These are phyloP conservation scores for Onthophagus sagittarius DNA, from an alignment of 2,888 invertebrate species.

Conservation along the genomic window DNA sequence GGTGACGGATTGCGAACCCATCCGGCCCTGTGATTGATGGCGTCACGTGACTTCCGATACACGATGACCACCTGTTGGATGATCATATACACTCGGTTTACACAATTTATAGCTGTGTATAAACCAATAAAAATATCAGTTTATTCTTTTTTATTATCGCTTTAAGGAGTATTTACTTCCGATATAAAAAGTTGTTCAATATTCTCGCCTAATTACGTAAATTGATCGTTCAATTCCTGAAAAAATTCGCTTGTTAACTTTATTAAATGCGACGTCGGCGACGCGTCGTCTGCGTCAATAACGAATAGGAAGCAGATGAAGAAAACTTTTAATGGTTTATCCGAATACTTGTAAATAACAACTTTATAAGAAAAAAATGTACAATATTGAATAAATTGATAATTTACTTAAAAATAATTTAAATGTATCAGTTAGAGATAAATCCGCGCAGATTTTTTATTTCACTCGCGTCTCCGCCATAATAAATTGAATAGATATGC, in stretches of 20 bases:
- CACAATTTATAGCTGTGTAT: background rate
- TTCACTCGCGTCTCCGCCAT: background rate
- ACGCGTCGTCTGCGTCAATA: slow-evolving; percentile 4
- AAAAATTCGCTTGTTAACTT: slow-evolving; percentile 12
- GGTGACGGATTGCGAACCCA: slow-evolving; percentile 31
- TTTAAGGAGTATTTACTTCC: no score
- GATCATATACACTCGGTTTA: slow-evolving; percentile 21
- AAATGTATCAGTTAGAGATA: background rate
- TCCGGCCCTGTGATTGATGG: slow-evolving; percentile 30
- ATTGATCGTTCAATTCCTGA: background rate
- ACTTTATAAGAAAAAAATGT: background rate
- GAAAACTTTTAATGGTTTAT: slow-evolving; percentile 26
- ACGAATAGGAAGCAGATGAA: slow-evolving; percentile 1
- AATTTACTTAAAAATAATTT: no score
- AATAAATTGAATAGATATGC: background rate
- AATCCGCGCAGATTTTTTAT: background rate
- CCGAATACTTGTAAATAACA: background rate
- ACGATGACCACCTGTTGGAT: slow-evolving; percentile 39
- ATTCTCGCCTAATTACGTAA: background rate
- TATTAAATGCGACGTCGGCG: slow-evolving; percentile 2
- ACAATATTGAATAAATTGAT: background rate
- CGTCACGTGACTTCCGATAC: slow-evolving; percentile 30
- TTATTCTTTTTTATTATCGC: no score
- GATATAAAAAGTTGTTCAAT: background rate
- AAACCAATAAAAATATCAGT: background rate